These are phyloP conservation scores for Drosophila flavopinicola DNA, from an alignment of 2,888 invertebrate species.

Conservation along the genomic window DNA sequence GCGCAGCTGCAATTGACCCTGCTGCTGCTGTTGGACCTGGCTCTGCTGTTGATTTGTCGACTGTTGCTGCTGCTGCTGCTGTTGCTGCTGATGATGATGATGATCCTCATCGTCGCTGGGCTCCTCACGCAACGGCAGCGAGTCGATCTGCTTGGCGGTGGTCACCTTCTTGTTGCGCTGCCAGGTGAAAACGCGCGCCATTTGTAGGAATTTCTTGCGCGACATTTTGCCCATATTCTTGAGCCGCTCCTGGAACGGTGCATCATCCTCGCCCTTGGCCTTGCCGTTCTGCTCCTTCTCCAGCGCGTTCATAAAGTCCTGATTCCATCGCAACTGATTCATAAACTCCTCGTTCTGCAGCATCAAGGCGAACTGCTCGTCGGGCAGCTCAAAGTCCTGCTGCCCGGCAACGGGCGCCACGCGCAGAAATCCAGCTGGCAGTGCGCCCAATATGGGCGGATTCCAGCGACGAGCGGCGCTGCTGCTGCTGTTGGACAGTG, in stretches of 20 bases:
- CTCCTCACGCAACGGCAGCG: conserved; percentile 87
- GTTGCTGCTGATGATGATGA: conserved; percentile 84
- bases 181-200: conserved; percentile 91
- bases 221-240: conserved; percentile 94
- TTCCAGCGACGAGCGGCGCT: conserved; percentile 87
- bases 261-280: conserved; percentile 87
- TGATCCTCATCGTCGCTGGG: conserved; percentile 87
- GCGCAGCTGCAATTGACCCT: conserved; percentile 71
- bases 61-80: conserved; percentile 54
- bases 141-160: conserved; percentile 85
- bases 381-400: conserved; percentile 89
- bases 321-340: conserved; percentile 92
- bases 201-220: conserved; percentile 91
- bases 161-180: conserved; percentile 86
- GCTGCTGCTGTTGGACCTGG: conserved; percentile 51
- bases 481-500: conserved; percentile 36
- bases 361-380: conserved; percentile 93
- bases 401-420: conserved; percentile 66
- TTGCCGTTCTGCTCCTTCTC: conserved; percentile 89
- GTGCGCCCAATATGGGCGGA: conserved; percentile 90
- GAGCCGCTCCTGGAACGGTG: conserved; percentile 89
- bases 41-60: conserved; percentile 46
- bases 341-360: conserved; percentile 96
- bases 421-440: conserved; percentile 92
- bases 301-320: conserved; percentile 93